Base-by-base conservation (phyloP, 2,113 vertebrate genomes). In the Apteryx mantelli region DNA sequence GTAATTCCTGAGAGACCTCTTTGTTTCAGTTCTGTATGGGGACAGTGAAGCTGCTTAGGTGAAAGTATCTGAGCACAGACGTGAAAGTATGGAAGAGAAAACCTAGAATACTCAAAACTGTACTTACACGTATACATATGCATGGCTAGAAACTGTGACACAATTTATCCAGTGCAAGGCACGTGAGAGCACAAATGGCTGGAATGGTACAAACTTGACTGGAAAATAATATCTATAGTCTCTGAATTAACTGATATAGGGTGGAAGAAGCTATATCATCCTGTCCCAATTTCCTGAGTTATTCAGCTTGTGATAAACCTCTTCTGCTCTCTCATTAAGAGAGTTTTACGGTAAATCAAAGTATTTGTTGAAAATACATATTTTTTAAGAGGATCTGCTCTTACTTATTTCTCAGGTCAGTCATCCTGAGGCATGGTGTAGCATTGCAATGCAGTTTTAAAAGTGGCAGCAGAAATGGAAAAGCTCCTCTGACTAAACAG, bases 401-500 rank as follows among this genome's bases (percentile, higher is more conserved):
- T 77, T 80, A 20, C 24, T 79, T 87, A 18, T 1, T 78, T 84
- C 36, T 95, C 22, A 32, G 30, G 17, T 32, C 1, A 1, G 26
- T 91, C 46, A 55, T 61, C 38, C 53, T 22, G 32, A 86, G 56
- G 25, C 40, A 71, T 2, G 5, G 19, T 34, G 15, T 36, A 82
- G 2, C 24, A 8, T 30, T 91, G 76, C 28, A 9, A 0, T 2
- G 30, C n/a, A 88, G 42, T 71, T 91, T 89, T 79, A 26, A 56
- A 82, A 68, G 64, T 44, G 56, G 36, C 42, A 79, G 73, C n/a
- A 92, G 77, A 93, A 91, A 73, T 58, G 19, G 38, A 91, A 95
- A 93, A 48, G 9, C n/a, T 87, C 42, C 25, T 89, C 42, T 87
- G 92, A 93, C 19, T 71, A 89, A 96, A 65, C 20, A 82, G 48